Base-by-base conservation (phyloP, 2,888 invertebrate genomes). In the Acronicta aceris region DNA sequence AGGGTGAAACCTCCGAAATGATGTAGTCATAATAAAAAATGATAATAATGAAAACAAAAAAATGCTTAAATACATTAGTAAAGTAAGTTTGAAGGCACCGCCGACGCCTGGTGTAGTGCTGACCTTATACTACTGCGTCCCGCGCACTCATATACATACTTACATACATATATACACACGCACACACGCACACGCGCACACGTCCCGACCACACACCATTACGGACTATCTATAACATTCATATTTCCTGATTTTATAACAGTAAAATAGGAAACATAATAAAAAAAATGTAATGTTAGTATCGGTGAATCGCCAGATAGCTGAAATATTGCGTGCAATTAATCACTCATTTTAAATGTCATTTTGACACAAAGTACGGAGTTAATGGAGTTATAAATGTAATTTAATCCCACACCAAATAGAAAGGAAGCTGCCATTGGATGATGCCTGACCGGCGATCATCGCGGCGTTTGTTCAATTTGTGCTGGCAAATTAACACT, bases 51-150 rank as follows among this genome's bases (percentile, higher is more conserved):
- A 82, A 81, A 71, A 86, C 77, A 77, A 79, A 79, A 72, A 89
- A 89, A 90, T 88, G 87, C 87, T 87, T 86, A 90, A 89, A 90
- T 89, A 88, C 84, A 86, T 87, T 84, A 84, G 81, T 87, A 86
- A 84, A 67, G 71, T 71, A 71, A 71, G 67, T 71, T 59, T 10
- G 77, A 84, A 89, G 90, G 90, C 90, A 85, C 90, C 89, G 85
- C 88, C 84, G 87, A 86, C 89, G 89, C 90, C 88, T 76, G 87
- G 57, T 88, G 86, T 87, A 88, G 84, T 87, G 81, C 84, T 78
- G 81, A 67, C 79, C 85, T 81, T 82, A 83, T 49, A 66, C 81
- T 85, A 83, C 84, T 81, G 85, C 87, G 86, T 81, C 85, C 83
- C 82, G 84, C 87, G 85, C 87, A 83, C 82, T 74, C 84, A 70